Base-by-base conservation (phyloP, 1,140 invertebrate species). In the Danaus plexippus region DNA sequence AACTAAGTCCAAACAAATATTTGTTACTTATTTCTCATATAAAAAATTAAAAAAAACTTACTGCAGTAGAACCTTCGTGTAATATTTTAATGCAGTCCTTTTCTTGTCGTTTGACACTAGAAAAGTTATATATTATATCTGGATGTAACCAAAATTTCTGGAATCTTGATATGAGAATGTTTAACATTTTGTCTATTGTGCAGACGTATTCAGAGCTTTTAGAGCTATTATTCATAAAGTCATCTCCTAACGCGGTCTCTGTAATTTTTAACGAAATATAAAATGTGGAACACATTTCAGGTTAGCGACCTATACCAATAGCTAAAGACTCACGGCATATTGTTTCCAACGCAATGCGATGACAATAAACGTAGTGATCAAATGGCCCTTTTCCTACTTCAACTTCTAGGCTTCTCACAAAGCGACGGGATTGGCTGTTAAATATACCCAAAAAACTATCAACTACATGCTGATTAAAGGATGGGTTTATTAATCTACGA, bases 401-500 rank as follows among this genome's bases (percentile, higher is more conserved):
- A 11, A 77, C 67, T 43, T 87, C 70, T 53, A 98, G 71, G 66
- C 92, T 91, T 6, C 90, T 75, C 0, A 92, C 88, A 48, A 97
- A 84, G 12, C 91, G 88, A 5, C 89, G 78, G 32, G 91, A 89
- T 66, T 97, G 94, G 61, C 94, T 91, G 65, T 93, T 92, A 78
- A 98, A 96, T 1, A 96, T 90, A 12, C 92, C 90, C 9, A 96
- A 71, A 71, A 97, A 97, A 63, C 94, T 91, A 63, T 97, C 92
- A 44, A 98, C 87, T 47, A 98, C 96, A 56, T 92, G 91, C 71
- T 96, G 96, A 82, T 97, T 96, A 79, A 98, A 97, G 0, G 95
- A 92, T 15, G 96, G 96, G 1, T 96, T 97, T 9, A 98, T 75
- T 49, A 96, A 88, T 82, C 94, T 78, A 9, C 80, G 67, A 53